Conservation (phyloP, 2,888 invertebrate genomes). For the Pedicia rivosa region DNA sequence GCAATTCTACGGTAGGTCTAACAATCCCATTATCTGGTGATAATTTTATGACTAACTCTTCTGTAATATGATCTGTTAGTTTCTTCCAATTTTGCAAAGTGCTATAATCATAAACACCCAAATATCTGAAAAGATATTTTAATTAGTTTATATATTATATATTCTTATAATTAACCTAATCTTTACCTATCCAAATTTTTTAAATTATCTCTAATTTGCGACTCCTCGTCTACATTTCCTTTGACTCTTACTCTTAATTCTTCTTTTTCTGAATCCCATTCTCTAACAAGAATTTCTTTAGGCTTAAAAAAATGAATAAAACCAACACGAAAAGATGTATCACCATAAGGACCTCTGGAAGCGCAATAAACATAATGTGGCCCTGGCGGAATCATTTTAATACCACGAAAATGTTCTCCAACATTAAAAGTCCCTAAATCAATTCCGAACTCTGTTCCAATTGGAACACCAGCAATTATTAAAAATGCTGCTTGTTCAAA, state of each 20-base stretch:
- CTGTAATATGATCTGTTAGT: constrained; percentile 42
- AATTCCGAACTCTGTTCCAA: constrained; percentile 91
- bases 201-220: constrained; percentile 23
- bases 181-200: constrained; percentile 19
- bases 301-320: constrained; percentile 73
- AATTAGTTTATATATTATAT: neutral
- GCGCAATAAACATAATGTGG: constrained; percentile 87
- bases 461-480: constrained; percentile 71
- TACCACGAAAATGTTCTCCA: constrained; percentile 75
- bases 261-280: constrained; percentile 70
- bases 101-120: constrained; percentile 87
- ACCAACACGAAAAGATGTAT: constrained; percentile 59
- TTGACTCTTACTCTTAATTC: constrained; percentile 37
- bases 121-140: constrained; percentile 31
- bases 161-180: neutral
- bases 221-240: constrained; percentile 31
- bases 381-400: constrained; percentile 98
- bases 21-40: constrained; percentile 61
- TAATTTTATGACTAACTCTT: constrained; percentile 46
- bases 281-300: constrained; percentile 69
- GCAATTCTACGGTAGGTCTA: constrained; percentile 63
- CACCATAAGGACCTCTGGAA: constrained; percentile 43
- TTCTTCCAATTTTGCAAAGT: constrained; percentile 71
- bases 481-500: constrained; percentile 70
- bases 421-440: constrained; percentile 83